A percentile compares a stretch with the other conserved stretches of the same genome.
These are phyloP conservation scores for Hybos culiciformis DNA, from an alignment of 2,888 invertebrate genomes.

Conservation along the genomic window DNA sequence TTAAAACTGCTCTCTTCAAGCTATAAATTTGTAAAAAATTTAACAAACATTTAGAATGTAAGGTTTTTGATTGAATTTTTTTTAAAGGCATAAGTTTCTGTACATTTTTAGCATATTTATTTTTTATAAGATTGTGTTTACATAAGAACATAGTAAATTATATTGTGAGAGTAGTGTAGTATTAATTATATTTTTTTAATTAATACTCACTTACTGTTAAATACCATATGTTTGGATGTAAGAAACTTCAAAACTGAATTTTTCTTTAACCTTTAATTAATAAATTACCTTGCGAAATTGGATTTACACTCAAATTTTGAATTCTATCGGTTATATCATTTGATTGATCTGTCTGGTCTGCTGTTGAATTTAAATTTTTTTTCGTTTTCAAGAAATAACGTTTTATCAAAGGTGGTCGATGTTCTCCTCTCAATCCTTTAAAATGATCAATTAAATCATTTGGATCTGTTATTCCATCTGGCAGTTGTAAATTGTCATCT, in stretches of 20 bases:
- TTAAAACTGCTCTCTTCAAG: too few relatives aligned
- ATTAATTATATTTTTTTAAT: too few relatives aligned
- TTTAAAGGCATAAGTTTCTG: background rate
- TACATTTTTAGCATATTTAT: too few relatives aligned
- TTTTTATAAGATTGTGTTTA: too few relatives aligned
- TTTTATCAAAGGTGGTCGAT: slow-evolving; percentile 37
- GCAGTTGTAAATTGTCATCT: slow-evolving; percentile 42
- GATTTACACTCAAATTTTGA: slow-evolving; percentile 34
- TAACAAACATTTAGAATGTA: too few relatives aligned
- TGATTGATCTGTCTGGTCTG: slow-evolving; percentile 14
- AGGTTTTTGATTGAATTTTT: background rate
- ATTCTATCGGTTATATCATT: slow-evolving; percentile 32
- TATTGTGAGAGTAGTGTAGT: too few relatives aligned
- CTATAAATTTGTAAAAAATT: too few relatives aligned
- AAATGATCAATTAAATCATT: slow-evolving; percentile 42
- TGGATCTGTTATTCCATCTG: slow-evolving; percentile 35
- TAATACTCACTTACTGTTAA: too few relatives aligned
- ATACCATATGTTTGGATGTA: too few relatives aligned
- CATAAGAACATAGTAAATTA: too few relatives aligned
- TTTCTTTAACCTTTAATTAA: too few relatives aligned
- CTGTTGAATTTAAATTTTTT: slow-evolving; percentile 10
- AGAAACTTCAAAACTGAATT: too few relatives aligned
- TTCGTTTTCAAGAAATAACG: slow-evolving; percentile 28
- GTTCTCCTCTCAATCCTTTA: slow-evolving; percentile 34
- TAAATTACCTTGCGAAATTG: slow-evolving; percentile 36